Percentiles rank a stretch among this genome's conserved stretches.
Conservation (phyloP, 2,797 vertebrate species). For the Myripristis murdjan region DNA sequence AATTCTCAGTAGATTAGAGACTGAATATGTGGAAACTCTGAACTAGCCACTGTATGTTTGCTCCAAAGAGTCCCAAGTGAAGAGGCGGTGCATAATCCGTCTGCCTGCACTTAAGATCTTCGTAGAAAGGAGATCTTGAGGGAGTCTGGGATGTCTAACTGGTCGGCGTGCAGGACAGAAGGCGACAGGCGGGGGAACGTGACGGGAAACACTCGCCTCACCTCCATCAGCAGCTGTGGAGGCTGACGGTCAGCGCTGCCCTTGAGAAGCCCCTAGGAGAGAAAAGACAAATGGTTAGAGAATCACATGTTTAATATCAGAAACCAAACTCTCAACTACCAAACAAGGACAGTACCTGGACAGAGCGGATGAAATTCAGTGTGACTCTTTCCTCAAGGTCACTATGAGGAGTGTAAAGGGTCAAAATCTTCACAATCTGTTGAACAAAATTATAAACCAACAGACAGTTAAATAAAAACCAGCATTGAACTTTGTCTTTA, state of each 20-base stretch:
- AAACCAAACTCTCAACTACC: background rate
- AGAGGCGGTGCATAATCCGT: background rate
- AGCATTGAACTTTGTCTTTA: background rate
- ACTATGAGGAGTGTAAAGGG: constrained; percentile 83
- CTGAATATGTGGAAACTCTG: background rate
- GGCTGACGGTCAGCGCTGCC: constrained; percentile 60
- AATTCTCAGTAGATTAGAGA: background rate
- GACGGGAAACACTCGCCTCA: constrained; percentile 85
- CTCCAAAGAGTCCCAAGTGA: background rate
- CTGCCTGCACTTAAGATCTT: constrained; percentile 59
- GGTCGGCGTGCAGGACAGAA: constrained; percentile 61
- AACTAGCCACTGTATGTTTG: background rate
- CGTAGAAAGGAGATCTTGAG: constrained; percentile 86
- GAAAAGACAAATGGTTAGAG: constrained; percentile 6
- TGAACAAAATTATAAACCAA: background rate
- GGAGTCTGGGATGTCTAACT: constrained; percentile 84
- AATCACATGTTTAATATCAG: background rate
- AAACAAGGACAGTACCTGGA: constrained; percentile 80
- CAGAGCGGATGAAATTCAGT: constrained; percentile 83
- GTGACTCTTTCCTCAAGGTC: constrained; percentile 88
- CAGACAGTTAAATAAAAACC: background rate
- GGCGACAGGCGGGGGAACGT: constrained; percentile 81
- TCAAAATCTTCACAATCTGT: constrained; percentile 89
- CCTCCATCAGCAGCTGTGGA: constrained; percentile 85
- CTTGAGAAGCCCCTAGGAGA: constrained; percentile 80